Evolutionary conservation across 2,113 vertebrate genomes (phyloP).

Genomic region (Indicator indicator): DNA sequence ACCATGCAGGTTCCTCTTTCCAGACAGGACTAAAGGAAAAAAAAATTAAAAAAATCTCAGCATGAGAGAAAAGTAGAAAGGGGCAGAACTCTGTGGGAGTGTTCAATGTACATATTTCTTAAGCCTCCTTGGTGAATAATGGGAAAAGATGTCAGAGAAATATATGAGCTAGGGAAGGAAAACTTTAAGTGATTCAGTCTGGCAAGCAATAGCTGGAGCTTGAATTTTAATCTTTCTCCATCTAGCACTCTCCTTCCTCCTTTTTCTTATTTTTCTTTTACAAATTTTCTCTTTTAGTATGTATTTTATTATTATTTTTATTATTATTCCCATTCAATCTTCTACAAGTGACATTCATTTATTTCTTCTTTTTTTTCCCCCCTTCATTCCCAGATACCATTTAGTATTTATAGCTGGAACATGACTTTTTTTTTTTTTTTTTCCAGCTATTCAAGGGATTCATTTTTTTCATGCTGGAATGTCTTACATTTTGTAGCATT

Average conservation of each 20-base stretch:
- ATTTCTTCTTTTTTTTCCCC: too few species aligned
- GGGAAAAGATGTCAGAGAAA: constrained; percentile 7
- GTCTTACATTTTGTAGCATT: not conserved
- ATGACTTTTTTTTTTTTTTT: not conserved
- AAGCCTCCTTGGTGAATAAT: not conserved
- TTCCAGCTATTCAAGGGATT: not conserved
- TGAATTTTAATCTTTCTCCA: not conserved
- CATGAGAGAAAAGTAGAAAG: not conserved
- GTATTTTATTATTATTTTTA: not conserved
- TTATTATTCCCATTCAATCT: not conserved
- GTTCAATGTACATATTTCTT: not conserved
- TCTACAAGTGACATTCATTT: not conserved
- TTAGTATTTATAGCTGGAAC: not conserved
- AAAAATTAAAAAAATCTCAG: not conserved
- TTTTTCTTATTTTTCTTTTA: not conserved
- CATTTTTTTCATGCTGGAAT: not conserved
- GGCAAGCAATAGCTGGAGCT: accelerated
- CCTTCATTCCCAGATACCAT: not conserved
- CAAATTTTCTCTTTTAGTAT: not conserved
- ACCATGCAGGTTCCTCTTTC: not conserved
- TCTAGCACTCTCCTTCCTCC: not conserved
- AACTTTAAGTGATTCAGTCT: not conserved
- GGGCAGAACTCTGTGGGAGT: not conserved
- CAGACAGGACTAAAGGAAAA: not conserved
- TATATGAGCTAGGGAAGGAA: not conserved